Base-by-base conservation (phyloP, 2,113 vertebrate genomes). In the Entelurus aequoreus region DNA sequence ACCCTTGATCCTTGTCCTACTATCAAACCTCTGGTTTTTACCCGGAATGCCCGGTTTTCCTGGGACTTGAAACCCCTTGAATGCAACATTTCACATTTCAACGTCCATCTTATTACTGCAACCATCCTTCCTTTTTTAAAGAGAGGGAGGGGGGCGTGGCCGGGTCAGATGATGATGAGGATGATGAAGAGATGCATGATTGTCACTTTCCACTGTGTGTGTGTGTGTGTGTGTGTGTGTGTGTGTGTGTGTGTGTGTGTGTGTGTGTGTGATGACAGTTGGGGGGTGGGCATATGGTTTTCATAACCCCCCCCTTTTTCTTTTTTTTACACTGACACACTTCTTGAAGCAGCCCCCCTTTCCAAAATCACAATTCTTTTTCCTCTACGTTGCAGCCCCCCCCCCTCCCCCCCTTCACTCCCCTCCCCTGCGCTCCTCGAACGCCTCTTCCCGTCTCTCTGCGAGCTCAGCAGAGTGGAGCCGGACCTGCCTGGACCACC, bases 321-420 rank as follows among this genome's bases (percentile, higher is more conserved):
- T 15, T n/a, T 38, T n/a, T 14, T 15, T 8, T n/a, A 11, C 21
- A 2, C 8, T n/a, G 2, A 16, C 60, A 40, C 48, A 61, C 48
- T 49, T 48, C 37, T 36, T 16, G 47, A 48, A 67, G 8, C 47
- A 37, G 8, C 66, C 40, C 62, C 87, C 86, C 88, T 83, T 82
- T 74, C 77, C 71, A 82, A 86, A 80, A 87, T 82, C 72, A 79
- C 79, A 80, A 80, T 79, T 82, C 75, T 83, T 88, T 88, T 86
- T 83, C 87, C 85, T 82, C 78, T 79, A 86, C 81, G 79, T 84
- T 78, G 74, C 71, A 65, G 21, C 51, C 75, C 69, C 66, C 66
- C 72, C 64, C 71, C 58, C 59, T 69, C 42, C 40, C 61, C 72
- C 55, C 75, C 70, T 60, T 68, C 74, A 65, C 69, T 71, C 54